Evolutionary conservation across 2,113 vertebrate species (phyloP).

Genomic region (Cercopithecus mona): DNA sequence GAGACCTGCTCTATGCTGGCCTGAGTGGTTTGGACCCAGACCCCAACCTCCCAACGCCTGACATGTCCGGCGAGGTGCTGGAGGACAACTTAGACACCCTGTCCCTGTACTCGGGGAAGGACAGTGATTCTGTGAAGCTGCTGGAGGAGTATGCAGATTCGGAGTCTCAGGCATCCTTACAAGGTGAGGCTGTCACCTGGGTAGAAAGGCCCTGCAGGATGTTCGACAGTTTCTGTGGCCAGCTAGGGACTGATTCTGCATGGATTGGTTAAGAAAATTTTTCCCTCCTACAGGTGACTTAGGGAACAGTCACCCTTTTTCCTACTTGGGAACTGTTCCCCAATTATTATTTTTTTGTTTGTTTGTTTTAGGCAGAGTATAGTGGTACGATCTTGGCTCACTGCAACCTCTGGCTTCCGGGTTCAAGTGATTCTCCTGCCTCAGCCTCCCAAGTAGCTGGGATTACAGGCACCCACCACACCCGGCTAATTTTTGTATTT

Average conservation of each 20-base stretch:
- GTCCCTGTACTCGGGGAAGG: constrained; percentile 70
- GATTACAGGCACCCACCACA: no score
- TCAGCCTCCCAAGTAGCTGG: no score
- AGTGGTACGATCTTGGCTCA: no score
- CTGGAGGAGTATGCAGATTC: constrained; percentile 68
- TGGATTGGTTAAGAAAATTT: background rate
- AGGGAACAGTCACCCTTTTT: background rate
- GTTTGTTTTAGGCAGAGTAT: no score
- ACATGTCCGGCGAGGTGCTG: constrained; percentile 34
- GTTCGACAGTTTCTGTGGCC: background rate
- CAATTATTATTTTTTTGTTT: background rate
- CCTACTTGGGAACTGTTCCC: background rate
- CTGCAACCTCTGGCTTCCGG: no score
- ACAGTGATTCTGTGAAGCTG: constrained; percentile 62
- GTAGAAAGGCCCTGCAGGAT: background rate
- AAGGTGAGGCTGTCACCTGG: constrained; percentile 54
- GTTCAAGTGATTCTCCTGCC: no score
- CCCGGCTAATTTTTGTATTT: no score
- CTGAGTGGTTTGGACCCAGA: constrained; percentile 68
- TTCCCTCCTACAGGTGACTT: background rate
- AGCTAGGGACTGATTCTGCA: background rate
- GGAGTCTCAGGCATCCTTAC: constrained; percentile 61
- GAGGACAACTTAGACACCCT: constrained; percentile 68
- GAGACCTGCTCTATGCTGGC: constrained; percentile 67
- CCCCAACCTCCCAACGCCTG: constrained; percentile 1